phyloP scores from a whole-genome alignment of 2,113 vertebrate species.

The Toxostoma redivivum region DNA sequence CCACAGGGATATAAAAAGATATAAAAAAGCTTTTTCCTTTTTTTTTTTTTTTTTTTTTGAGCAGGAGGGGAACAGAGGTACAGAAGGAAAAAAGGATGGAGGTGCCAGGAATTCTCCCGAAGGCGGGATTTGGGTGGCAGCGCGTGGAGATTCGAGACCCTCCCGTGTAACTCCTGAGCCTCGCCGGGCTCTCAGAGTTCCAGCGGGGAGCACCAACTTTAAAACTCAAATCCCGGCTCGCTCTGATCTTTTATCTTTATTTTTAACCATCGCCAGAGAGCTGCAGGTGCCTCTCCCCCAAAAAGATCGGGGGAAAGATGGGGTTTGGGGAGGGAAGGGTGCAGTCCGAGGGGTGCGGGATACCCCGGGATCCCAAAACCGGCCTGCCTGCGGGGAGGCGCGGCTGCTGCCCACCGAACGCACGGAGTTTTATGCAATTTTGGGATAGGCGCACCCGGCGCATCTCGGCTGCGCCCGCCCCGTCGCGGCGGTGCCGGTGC shows the following conservation, averaged over 20 bases:
- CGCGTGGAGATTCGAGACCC: accelerated
- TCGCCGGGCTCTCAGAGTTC: too few species aligned
- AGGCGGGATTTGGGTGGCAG: accelerated
- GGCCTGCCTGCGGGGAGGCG: accelerated
- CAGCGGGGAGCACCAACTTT: neutral
- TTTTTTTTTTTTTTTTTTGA: accelerated
- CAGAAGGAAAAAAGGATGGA: neutral
- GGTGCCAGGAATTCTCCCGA: neutral
- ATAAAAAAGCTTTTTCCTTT: accelerated
- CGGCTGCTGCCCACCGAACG: accelerated
- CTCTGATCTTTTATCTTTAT: neutral
- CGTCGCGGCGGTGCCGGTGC: neutral
- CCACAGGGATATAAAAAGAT: too few species aligned
- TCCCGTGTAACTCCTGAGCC: too few species aligned
- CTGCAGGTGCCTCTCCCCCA: neutral
- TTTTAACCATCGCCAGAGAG: neutral
- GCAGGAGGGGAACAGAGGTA: accelerated
- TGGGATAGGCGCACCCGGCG: neutral
- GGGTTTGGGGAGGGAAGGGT: neutral
- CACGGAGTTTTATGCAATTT: neutral
- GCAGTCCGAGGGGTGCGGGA: accelerated
- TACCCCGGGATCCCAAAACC: accelerated
- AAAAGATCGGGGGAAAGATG: neutral
- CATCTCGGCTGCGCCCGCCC: neutral
- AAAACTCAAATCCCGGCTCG: neutral